Conservation (phyloP, 2,888 invertebrate genomes). For the Psylliodes chrysocephalus region DNA sequence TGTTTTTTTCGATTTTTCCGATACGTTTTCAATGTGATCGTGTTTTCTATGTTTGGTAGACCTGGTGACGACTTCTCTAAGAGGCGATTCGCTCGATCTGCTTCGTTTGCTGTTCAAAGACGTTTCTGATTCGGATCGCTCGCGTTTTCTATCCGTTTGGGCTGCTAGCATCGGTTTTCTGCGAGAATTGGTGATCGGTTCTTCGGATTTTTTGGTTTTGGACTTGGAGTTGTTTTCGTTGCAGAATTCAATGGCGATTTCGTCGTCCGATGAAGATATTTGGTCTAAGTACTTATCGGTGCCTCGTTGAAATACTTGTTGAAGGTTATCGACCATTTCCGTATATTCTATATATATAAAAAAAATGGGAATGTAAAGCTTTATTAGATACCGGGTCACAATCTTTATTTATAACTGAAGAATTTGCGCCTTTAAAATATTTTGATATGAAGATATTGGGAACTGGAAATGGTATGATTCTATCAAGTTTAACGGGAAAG, state of each 20-base stretch:
- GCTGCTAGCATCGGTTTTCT: constrained; percentile 57
- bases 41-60: constrained; percentile 34
- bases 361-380: no score
- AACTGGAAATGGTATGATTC: no score
- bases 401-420: no score
- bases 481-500: no score
- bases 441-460: no score
- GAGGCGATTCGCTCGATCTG: constrained; percentile 41
- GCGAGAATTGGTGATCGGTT: constrained; percentile 48
- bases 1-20: constrained; percentile 34
- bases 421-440: no score
- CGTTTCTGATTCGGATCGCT: constrained; percentile 55
- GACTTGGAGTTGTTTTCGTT: constrained; percentile 62
- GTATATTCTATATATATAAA: constrained; percentile 82
- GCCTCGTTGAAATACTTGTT: constrained; percentile 82
- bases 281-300: constrained; percentile 86
- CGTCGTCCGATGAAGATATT: constrained; percentile 82
- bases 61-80: constrained; percentile 27
- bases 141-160: constrained; percentile 57
- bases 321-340: constrained; percentile 86
- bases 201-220: constrained; percentile 32
- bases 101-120: constrained; percentile 42
- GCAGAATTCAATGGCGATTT: constrained; percentile 76
- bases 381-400: no score
- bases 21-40: constrained; percentile 28